phyloP scores from a whole-genome alignment of 2,888 invertebrate genomes.

The Pocota personata region DNA sequence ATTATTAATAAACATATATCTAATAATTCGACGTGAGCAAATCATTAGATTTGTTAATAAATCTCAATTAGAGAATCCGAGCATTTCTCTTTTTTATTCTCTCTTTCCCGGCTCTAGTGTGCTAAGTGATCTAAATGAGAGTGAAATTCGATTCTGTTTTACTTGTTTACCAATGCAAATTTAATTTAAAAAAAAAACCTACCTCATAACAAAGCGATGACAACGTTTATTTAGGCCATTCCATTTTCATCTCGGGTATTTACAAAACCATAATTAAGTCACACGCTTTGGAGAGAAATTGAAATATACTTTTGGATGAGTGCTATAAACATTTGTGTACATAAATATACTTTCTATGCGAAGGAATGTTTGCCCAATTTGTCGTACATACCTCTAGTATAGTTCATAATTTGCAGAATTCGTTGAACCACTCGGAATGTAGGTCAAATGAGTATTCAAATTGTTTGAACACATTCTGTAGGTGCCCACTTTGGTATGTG shows the following conservation, averaged over 20 bases:
- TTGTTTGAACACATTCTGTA: background rate
- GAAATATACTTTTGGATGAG: background rate
- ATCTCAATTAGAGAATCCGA: background rate
- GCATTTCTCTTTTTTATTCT: slow-evolving; percentile 59
- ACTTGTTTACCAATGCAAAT: slow-evolving; percentile 49
- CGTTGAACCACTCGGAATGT: slow-evolving; percentile 14
- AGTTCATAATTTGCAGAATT: slow-evolving; percentile 39
- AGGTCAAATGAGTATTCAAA: slow-evolving; percentile 24
- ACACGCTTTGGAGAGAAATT: slow-evolving; percentile 36
- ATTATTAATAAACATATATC: background rate
- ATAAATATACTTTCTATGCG: slow-evolving; percentile 53
- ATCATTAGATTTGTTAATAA: slow-evolving; percentile 21
- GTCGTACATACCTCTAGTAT: background rate
- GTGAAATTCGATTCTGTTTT: slow-evolving; percentile 51
- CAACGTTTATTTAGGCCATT: background rate
- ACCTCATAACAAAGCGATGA: background rate
- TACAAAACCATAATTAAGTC: slow-evolving; percentile 23
- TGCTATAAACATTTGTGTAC: slow-evolving; percentile 7
- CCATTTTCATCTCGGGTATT: slow-evolving; percentile 7
- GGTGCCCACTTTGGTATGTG: background rate
- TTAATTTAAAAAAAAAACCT: background rate
- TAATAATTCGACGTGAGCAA: slow-evolving; percentile 2
- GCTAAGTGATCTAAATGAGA: slow-evolving; percentile 52
- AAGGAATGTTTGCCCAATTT: slow-evolving; percentile 35
- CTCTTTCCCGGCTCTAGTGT: slow-evolving; percentile 10